Percentiles rank a stretch among this genome's conserved stretches.
These are phyloP conservation scores for Caiman crocodilus DNA, from an alignment of 2,797 vertebrate species.

Conservation along the genomic window DNA sequence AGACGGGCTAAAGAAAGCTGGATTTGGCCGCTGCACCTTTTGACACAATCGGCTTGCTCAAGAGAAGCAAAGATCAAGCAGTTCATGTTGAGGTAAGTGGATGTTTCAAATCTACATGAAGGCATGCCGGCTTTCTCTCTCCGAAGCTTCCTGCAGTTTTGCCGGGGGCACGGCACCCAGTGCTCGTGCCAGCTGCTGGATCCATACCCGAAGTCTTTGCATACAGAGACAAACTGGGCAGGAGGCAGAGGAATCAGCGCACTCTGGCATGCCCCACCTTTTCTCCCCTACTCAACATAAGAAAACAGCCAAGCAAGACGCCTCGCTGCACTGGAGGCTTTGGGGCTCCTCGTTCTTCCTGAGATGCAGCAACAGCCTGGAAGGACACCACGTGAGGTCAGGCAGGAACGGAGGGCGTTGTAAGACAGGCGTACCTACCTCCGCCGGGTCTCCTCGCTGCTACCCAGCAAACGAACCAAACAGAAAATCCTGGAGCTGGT, in stretches of 20 bases:
- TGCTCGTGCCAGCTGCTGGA: rapidly evolving
- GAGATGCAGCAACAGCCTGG: background rate
- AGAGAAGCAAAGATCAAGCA: slow-evolving; percentile 57
- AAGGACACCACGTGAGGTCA: rapidly evolving
- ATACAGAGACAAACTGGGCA: background rate
- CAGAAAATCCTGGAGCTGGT: background rate
- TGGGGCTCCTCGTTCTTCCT: background rate
- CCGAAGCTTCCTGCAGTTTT: rapidly evolving
- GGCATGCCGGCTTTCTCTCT: background rate
- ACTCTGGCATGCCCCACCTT: background rate
- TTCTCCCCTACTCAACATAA: rapidly evolving
- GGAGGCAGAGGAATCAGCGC: background rate
- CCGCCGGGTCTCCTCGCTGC: background rate
- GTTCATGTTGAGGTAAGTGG: slow-evolving; percentile 10
- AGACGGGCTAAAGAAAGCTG: slow-evolving; percentile 7
- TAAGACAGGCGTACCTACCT: background rate
- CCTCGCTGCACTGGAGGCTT: background rate
- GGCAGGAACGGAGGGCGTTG: background rate
- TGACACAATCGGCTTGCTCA: slow-evolving; percentile 56
- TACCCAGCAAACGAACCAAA: slow-evolving; percentile 14
- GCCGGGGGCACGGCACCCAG: rapidly evolving
- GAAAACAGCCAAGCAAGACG: background rate
- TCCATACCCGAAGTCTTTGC: rapidly evolving
- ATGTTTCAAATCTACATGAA: rapidly evolving
- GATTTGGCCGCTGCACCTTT: slow-evolving; percentile 51